Evolutionary conservation across 2,888 invertebrate genomes (phyloP).

Genomic region (Luperina testacea): DNA sequence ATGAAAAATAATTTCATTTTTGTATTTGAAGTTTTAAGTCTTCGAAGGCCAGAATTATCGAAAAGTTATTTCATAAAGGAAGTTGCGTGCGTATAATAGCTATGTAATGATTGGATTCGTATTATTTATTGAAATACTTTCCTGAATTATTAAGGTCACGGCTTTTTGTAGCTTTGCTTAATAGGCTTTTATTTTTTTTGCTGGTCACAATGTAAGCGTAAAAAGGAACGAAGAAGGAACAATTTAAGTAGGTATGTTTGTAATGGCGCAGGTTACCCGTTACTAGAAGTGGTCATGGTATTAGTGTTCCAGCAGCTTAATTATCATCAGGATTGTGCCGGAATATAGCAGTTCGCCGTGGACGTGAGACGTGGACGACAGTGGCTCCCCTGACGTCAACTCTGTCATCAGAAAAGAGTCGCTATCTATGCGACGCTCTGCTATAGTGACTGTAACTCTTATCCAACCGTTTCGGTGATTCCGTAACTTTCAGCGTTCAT

Average conservation of each 20-base stretch:
- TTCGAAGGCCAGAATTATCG: constrained; percentile 27
- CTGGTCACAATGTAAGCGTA: background rate
- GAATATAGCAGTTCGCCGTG: background rate
- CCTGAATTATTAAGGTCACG: constrained; percentile 18
- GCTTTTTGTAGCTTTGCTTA: background rate
- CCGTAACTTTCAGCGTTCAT: background rate
- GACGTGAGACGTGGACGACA: background rate
- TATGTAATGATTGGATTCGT: constrained; percentile 17
- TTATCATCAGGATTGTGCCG: background rate
- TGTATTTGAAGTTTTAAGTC: background rate
- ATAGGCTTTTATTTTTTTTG: background rate
- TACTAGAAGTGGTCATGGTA: background rate
- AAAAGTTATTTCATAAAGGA: constrained; percentile 6
- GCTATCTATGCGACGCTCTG: background rate
- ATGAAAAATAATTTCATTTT: background rate
- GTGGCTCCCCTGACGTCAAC: too few species aligned
- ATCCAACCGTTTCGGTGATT: background rate
- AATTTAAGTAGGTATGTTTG: background rate
- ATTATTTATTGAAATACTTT: constrained; percentile 45
- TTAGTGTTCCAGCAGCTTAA: background rate
- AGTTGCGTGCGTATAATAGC: constrained; percentile 40
- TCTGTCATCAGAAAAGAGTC: background rate
- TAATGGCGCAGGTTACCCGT: background rate
- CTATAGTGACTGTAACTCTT: background rate
- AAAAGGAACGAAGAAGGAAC: too few species aligned